A percentile compares a stretch with the other conserved stretches of the same genome.
Conservation (phyloP, 2,888 invertebrate genomes). For the Junonia oenone region DNA sequence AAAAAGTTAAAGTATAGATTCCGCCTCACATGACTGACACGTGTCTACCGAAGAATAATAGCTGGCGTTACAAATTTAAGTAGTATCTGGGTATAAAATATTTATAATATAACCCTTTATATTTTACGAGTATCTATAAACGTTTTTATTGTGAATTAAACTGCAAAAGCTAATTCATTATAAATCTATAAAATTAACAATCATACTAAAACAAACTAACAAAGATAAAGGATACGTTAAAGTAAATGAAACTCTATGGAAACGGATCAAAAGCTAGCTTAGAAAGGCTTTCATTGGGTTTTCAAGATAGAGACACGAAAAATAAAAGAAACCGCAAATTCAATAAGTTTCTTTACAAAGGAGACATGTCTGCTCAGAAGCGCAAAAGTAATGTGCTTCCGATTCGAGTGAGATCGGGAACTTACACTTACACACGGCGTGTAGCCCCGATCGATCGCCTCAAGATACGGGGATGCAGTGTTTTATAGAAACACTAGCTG, state of each 20-base stretch:
- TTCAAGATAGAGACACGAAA: conserved; percentile 42
- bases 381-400: background rate
- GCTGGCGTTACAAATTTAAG: too few species aligned
- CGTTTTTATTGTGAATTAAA: background rate
- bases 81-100: too few species aligned
- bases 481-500: too few species aligned
- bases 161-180: too few species aligned
- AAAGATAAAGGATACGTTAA: background rate
- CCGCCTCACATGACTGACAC: too few species aligned
- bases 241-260: background rate
- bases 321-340: conserved; percentile 41
- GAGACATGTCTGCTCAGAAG: conserved; percentile 41
- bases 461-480: too few species aligned
- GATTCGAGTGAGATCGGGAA: background rate
- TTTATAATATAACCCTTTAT: too few species aligned
- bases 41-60: too few species aligned
- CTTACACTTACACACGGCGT: background rate
- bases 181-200: background rate
- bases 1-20: too few species aligned
- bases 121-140: background rate
- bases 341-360: conserved; percentile 43
- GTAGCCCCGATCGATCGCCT: background rate
- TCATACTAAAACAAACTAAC: background rate
- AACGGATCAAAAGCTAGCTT: conserved; percentile 37
- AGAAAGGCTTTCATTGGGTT: conserved; percentile 36